Base-by-base conservation (phyloP, 2,797 vertebrate species). In the Falco naumanni region DNA sequence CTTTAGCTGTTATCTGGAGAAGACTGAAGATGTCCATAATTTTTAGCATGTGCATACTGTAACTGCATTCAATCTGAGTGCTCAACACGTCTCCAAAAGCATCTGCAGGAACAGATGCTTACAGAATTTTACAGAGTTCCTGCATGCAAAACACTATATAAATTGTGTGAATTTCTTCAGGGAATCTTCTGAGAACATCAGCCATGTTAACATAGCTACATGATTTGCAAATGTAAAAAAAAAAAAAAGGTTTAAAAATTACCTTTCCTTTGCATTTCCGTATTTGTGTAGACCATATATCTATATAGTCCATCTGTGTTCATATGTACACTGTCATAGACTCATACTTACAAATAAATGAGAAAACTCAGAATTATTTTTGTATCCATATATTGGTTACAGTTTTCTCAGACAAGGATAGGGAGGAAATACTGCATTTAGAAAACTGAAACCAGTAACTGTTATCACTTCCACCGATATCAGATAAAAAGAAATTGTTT, bases 61-160 rank as follows among this genome's bases (percentile, higher is more conserved):
- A 88, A 83, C 34, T 66, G n/a, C n/a, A 60, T 84, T 94, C 33
- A 63, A 8, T 66, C 41, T 47, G 29, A 92, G 65, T 51, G 13
- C 37, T 89, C 64, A 60, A 87, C 25, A 39, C 3, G 12, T 72
- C 65, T 85, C 57, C 34, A 84, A 80, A 90, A 87, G 31, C 85
- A 89, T 87, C 81, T 87, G 71, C 65, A 85, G 39, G 61, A 95
- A 84, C 91, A 93, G 91, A 94, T 28, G 24, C 66, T 54, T 69
- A 87, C 60, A 54, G 82, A 80, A 92, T 92, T 93, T 93, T 89
- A 92, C 64, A 77, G 87, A 92, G n/a, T 68, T 87, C 19, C 37
- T 92, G 50, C 61, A 65, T 71, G 37, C 60, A 91, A 96, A 96
- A 87, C 78, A 81, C 75, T 68, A 56, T 29, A 79, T 65, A 95